Conservation (phyloP, 1,140 invertebrate genomes). For the Laodelphax striatellus region DNA sequence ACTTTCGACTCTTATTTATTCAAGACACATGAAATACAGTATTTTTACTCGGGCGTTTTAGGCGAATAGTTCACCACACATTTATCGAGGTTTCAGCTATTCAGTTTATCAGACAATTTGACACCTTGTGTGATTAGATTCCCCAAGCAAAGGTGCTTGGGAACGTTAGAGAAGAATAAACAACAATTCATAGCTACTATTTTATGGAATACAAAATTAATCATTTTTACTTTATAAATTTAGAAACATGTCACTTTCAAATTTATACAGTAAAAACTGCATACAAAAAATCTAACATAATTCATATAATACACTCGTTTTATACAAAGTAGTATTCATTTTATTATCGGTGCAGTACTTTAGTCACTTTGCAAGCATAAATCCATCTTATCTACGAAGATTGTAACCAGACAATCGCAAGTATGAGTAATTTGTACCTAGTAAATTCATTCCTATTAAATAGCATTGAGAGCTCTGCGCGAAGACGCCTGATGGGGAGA, state of each 20-base stretch:
- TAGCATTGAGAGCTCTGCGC: constrained; percentile 37
- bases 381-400: not conserved
- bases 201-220: too few relatives aligned
- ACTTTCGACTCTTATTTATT: too few relatives aligned
- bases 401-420: not conserved
- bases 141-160: too few relatives aligned
- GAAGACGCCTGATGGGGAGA: constrained; percentile 36
- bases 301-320: not conserved
- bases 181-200: too few relatives aligned
- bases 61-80: too few relatives aligned
- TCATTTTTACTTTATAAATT: not conserved
- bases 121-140: too few relatives aligned
- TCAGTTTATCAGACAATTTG: too few relatives aligned
- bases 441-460: constrained; percentile 28
- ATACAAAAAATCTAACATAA: constrained; percentile 1
- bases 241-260: not conserved
- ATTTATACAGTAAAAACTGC: not conserved
- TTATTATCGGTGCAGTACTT: not conserved
- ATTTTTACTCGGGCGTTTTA: too few relatives aligned
- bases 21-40: too few relatives aligned
- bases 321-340: not conserved
- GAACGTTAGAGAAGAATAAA: too few relatives aligned
- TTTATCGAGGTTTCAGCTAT: too few relatives aligned
- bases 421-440: constrained; percentile 10
- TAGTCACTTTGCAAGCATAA: not conserved